A percentile compares a stretch with the other conserved stretches of the same genome.
Evolutionary conservation across 2,888 invertebrate species (phyloP).

Genomic region (Cerceris rybyensis): DNA sequence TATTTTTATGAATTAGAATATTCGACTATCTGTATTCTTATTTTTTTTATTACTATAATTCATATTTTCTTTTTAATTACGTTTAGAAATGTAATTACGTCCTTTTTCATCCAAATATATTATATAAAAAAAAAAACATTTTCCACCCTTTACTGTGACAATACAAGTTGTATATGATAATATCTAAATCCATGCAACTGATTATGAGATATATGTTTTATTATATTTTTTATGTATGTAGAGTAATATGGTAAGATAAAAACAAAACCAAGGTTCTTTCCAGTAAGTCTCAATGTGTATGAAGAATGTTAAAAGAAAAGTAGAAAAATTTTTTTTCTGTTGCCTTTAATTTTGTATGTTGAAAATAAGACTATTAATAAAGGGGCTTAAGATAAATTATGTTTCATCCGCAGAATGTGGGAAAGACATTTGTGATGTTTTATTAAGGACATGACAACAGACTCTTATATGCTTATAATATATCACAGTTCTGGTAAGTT

Average conservation of each 20-base stretch:
- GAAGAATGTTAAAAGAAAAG: background rate
- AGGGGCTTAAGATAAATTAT: slow-evolving; percentile 6
- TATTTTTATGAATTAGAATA: slow-evolving; percentile 6
- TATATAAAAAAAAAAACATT: background rate
- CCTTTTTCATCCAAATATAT: too few species aligned
- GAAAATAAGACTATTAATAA: background rate
- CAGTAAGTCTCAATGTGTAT: too few species aligned
- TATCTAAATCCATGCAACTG: background rate
- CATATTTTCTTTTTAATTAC: background rate
- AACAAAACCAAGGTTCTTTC: too few species aligned
- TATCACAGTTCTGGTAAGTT: slow-evolving; percentile 43
- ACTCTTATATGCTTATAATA: slow-evolving; percentile 29
- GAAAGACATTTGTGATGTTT: slow-evolving; percentile 27
- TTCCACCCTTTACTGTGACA: too few species aligned
- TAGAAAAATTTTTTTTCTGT: background rate
- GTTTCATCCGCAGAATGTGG: slow-evolving; percentile 33
- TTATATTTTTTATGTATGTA: background rate
- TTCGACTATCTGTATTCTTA: slow-evolving; percentile 11
- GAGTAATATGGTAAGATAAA: background rate
- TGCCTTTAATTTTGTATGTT: background rate
- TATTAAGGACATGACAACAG: slow-evolving; percentile 41
- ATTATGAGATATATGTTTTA: background rate
- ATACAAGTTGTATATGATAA: background rate
- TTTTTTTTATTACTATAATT: background rate
- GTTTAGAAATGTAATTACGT: too few species aligned